Evolutionary conservation across 2,113 vertebrate genomes (phyloP).

Genomic region (Serinus canaria): DNA sequence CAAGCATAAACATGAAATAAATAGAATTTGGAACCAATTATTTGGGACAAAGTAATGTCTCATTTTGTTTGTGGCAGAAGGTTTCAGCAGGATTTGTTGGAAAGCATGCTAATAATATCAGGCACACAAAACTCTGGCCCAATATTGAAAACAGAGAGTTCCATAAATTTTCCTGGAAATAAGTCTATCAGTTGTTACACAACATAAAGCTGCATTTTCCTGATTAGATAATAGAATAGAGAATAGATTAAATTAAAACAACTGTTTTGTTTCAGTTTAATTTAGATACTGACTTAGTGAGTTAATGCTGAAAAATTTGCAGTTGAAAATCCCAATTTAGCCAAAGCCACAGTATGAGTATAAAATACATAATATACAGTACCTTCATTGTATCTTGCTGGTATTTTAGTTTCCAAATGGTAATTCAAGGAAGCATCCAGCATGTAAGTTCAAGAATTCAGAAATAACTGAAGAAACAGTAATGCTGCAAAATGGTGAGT

Average conservation of each 20-base stretch:
- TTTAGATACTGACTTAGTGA: background rate
- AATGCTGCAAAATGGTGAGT: background rate
- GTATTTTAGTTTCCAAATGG: background rate
- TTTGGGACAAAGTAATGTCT: background rate
- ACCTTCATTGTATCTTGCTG: background rate
- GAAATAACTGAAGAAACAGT: background rate
- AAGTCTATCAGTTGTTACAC: background rate
- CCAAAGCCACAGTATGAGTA: background rate
- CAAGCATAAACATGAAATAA: background rate
- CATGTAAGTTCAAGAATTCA: background rate
- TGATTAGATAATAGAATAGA: background rate
- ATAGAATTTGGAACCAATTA: background rate
- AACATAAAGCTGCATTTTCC: background rate
- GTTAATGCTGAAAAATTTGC: background rate
- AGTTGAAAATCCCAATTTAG: background rate
- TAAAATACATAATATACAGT: background rate
- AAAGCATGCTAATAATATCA: background rate
- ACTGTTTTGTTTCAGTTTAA: background rate
- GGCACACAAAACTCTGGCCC: background rate
- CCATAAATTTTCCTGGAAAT: background rate
- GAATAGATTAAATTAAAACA: slow-evolving; percentile 5
- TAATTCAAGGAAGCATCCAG: background rate
- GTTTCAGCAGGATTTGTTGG: background rate
- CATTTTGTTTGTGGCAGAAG: background rate
- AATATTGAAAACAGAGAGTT: background rate